Percentiles rank a stretch among this genome's conserved stretches.
Evolutionary conservation across 2,113 vertebrate genomes (phyloP).

Genomic region (Lagenorhynchus albirostris): DNA sequence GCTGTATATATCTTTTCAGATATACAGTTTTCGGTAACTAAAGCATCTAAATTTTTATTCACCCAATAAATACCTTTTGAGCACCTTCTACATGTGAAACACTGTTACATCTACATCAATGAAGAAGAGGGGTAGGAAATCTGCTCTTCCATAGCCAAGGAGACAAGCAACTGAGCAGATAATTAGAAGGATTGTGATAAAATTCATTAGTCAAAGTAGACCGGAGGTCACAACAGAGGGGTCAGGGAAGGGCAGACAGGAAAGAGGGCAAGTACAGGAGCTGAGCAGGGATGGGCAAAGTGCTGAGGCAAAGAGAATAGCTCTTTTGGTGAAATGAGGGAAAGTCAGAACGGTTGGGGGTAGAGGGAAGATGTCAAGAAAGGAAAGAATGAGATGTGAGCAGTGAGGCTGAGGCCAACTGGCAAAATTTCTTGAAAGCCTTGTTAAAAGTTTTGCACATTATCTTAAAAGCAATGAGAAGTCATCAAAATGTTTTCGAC

Average conservation of each 20-base stretch:
- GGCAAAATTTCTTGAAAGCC: not conserved
- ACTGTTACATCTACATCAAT: not conserved
- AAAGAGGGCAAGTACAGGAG: rapidly evolving
- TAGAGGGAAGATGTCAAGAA: not conserved
- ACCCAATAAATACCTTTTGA: not conserved
- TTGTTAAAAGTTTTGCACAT: not conserved
- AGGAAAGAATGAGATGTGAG: rapidly evolving
- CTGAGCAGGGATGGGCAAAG: not conserved
- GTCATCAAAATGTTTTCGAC: not conserved
- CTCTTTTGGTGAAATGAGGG: not conserved
- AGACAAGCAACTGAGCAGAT: not conserved
- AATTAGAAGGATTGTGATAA: not conserved
- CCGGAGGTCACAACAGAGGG: not conserved
- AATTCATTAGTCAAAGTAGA: not conserved
- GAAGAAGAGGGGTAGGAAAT: not conserved
- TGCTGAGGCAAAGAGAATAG: not conserved
- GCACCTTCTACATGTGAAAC: not conserved
- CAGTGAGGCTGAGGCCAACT: rapidly evolving
- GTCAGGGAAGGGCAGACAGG: not conserved
- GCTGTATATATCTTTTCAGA: not conserved
- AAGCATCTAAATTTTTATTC: not conserved
- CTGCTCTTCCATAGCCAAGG: not conserved
- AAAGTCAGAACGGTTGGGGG: not conserved
- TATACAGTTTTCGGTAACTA: not conserved
- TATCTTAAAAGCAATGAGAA: not conserved